A percentile compares a stretch with the other conserved stretches of the same genome.
phyloP scores from a whole-genome alignment of 2,888 invertebrate species.

The Ennomos fuscantarius region DNA sequence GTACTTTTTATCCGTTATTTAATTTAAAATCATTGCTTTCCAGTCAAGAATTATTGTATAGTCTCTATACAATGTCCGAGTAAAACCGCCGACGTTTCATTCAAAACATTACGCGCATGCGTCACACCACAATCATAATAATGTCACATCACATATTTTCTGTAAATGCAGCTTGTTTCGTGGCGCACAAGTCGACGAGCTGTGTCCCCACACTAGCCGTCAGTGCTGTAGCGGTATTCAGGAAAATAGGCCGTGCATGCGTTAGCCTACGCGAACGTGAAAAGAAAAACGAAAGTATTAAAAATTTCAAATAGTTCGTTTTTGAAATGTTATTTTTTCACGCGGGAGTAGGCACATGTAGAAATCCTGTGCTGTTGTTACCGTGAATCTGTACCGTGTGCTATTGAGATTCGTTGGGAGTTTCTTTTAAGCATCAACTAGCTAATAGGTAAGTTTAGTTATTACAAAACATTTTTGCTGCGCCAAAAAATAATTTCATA shows the following conservation, averaged over 20 bases:
- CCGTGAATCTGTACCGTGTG: slow-evolving; percentile 21
- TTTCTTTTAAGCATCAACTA: slow-evolving; percentile 11
- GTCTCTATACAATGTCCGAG: slow-evolving; percentile 25
- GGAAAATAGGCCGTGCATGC: slow-evolving; percentile 70
- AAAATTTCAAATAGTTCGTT: slow-evolving; percentile 36
- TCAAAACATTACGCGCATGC: slow-evolving; percentile 44
- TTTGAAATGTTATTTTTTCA: slow-evolving; percentile 28
- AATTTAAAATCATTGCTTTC: too few species aligned
- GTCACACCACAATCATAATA: slow-evolving; percentile 41
- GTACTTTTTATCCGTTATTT: too few species aligned
- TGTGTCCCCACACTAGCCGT: slow-evolving; percentile 45
- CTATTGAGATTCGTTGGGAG: slow-evolving; percentile 14
- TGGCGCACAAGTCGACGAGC: slow-evolving; percentile 38
- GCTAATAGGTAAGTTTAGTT: slow-evolving; percentile 13
- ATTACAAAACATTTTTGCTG: too few species aligned
- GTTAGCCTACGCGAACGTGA: slow-evolving; percentile 55
- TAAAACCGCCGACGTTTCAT: slow-evolving; percentile 38
- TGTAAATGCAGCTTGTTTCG: slow-evolving; percentile 48
- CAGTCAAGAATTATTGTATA: too few species aligned
- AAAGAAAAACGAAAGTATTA: slow-evolving; percentile 43
- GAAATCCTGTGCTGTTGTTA: slow-evolving; percentile 21
- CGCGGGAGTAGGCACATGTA: slow-evolving; percentile 31
- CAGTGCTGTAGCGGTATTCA: slow-evolving; percentile 67
- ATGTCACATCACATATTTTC: slow-evolving; percentile 47
- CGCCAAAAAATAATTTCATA: too few species aligned